Evolutionary conservation across 2,797 vertebrate genomes (phyloP).

Genomic region (Melanotaenia boesemani): DNA sequence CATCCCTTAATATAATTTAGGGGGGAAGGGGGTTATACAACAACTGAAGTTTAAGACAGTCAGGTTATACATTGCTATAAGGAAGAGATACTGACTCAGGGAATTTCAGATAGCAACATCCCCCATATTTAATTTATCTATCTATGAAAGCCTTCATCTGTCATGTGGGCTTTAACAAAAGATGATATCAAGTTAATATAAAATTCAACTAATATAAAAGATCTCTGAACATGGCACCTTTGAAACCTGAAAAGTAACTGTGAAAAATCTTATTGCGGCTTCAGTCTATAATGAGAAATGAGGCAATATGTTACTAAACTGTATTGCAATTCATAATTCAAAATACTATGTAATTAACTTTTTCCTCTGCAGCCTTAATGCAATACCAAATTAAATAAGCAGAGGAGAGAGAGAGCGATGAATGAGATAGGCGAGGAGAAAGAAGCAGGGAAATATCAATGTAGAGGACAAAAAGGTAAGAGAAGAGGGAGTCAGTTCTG

Average conservation of each 20-base stretch:
- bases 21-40: not conserved
- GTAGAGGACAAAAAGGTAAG: slow-evolving; percentile 65
- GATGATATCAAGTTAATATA: slow-evolving; percentile 64
- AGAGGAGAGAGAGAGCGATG: slow-evolving; percentile 13
- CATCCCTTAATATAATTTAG: no score
- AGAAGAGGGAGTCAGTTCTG: slow-evolving; percentile 57
- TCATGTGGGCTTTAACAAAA: slow-evolving; percentile 43
- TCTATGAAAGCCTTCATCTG: slow-evolving; percentile 35
- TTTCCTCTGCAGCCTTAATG: slow-evolving; percentile 64
- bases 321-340: slow-evolving; percentile 67
- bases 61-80: not conserved
- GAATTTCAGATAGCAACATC: slow-evolving; percentile 9
- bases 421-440: not conserved
- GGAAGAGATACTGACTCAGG: slow-evolving; percentile 23
- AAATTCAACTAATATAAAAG: slow-evolving; percentile 52
- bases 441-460: slow-evolving; percentile 31
- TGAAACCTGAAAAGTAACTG: slow-evolving; percentile 58
- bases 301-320: slow-evolving; percentile 65
- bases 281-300: slow-evolving; percentile 53
- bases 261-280: slow-evolving; percentile 45
- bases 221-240: slow-evolving; percentile 50
- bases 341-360: slow-evolving; percentile 69
- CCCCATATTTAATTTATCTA: slow-evolving; percentile 42
- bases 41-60: slow-evolving; percentile 1
- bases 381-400: slow-evolving; percentile 67